Base-by-base conservation (phyloP, 2,113 vertebrate species). In the Numenius arquata region DNA sequence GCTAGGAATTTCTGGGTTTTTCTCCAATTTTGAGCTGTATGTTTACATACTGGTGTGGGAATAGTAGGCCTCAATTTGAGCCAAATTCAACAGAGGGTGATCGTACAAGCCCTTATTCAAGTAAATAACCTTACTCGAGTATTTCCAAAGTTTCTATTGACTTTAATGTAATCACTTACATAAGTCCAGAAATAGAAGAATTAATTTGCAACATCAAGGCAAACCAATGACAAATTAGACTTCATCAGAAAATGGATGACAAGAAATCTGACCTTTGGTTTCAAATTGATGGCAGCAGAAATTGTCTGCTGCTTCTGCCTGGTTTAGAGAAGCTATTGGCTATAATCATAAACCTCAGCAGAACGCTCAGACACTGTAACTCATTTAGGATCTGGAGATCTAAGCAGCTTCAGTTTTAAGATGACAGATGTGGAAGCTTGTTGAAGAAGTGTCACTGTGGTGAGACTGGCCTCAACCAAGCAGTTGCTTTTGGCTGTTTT, bases 261-360 rank as follows among this genome's bases (percentile, higher is more conserved):
- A 67, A 90, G 83, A 66, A 74, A 59, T 5, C 48, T 85, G 81
- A 94, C 58, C 72, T 93, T 92, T 92, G 84, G 47, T 90, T 86
- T 93, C 30, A 58, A 16, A 80, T 81, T 67, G 61, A 19, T 63
- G 30, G 72, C 74, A 66, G 56, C 66, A 94, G 89, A 56, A 93
- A 73, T 76, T 52, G 11, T 30, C 36, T 62, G 32, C 53, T 72
- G 75, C 48, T 47, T 93, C 61, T 82, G 53, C 41, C 45, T 66
- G 45, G 5, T 82, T 85, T 75, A 41, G 41, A 76, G 53, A 52
- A 76, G 53, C 14, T 62, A 1, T 66, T 88, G 21, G 5, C 26
- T 41, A 3, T 66, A 58, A 62, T 29, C 25, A 13, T 50, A 12
- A 36, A 47, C 14, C 29, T 62, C 26, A 58, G 77, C 5, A 77